A percentile compares a stretch with the other conserved stretches of the same genome.
Evolutionary conservation across 2,113 vertebrate genomes (phyloP).

Genomic region (Pongo abelii): DNA sequence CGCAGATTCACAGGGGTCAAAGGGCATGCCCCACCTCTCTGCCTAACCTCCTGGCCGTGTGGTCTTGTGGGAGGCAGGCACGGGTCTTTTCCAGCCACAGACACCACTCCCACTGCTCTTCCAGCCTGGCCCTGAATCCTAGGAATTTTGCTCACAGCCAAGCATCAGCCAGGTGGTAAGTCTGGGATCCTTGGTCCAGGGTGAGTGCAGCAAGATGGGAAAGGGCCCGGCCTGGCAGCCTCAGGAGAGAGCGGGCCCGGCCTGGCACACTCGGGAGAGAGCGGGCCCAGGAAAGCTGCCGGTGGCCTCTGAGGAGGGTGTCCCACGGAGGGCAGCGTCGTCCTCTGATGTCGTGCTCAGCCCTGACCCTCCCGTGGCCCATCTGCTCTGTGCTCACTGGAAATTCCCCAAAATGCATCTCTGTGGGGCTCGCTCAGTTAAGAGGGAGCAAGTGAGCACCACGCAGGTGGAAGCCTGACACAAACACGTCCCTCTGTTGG

Average conservation of each 20-base stretch:
- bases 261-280: neutral
- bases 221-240: neutral
- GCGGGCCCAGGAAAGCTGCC: neutral
- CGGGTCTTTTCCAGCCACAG: neutral
- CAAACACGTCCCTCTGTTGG: neutral
- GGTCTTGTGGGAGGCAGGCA: no score
- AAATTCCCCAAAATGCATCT: neutral
- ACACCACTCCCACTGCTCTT: neutral
- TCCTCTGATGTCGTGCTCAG: neutral
- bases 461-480: neutral
- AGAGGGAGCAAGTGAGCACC: neutral
- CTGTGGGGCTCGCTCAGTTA: neutral
- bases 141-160: neutral
- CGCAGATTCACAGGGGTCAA: neutral
- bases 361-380: neutral
- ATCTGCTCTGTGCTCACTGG: neutral
- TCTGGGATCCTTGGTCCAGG: neutral
- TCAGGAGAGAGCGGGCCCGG: neutral
- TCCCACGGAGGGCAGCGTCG: neutral
- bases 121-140: neutral
- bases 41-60: neutral
- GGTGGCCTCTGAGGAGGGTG: neutral
- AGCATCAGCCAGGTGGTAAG: neutral
- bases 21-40: neutral
- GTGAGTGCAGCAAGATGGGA: neutral